A percentile compares a stretch with the other conserved stretches of the same genome.
These are phyloP conservation scores for Hetaerina titia DNA, from an alignment of 2,888 invertebrate genomes.

Conservation along the genomic window DNA sequence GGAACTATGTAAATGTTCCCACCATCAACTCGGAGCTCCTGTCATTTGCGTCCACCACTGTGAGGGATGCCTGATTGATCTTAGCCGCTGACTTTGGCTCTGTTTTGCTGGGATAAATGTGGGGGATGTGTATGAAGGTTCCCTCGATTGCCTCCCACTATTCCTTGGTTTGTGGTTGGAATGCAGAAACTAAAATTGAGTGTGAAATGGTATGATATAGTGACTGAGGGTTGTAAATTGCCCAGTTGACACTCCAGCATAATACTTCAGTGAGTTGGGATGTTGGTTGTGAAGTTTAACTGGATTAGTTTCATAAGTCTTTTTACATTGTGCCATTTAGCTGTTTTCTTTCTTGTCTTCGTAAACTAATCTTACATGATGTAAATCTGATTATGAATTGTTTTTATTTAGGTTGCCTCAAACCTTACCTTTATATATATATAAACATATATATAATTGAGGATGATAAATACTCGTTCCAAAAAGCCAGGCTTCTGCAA, in stretches of 20 bases:
- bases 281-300: slow-evolving; percentile 72
- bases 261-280: slow-evolving; percentile 69
- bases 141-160: slow-evolving; percentile 69
- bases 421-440: slow-evolving; percentile 67
- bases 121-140: slow-evolving; percentile 41
- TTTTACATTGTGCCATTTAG: slow-evolving; percentile 71
- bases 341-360: slow-evolving; percentile 70
- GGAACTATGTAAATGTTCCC: slow-evolving; percentile 72
- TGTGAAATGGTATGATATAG: slow-evolving; percentile 68
- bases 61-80: slow-evolving; percentile 69
- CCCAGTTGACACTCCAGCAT: slow-evolving; percentile 69
- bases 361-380: slow-evolving; percentile 68
- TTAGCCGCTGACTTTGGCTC: slow-evolving; percentile 50
- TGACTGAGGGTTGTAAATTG: slow-evolving; percentile 66
- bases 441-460: slow-evolving; percentile 63
- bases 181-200: slow-evolving; percentile 67
- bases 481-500: slow-evolving; percentile 66
- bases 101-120: slow-evolving; percentile 27
- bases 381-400: slow-evolving; percentile 69
- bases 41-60: slow-evolving; percentile 71
- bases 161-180: slow-evolving; percentile 66
- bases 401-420: slow-evolving; percentile 70
- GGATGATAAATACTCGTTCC: slow-evolving; percentile 60
- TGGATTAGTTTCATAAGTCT: slow-evolving; percentile 71
- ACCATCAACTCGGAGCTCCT: slow-evolving; percentile 72